These are phyloP conservation scores for Sprattus sprattus DNA, from an alignment of 2,113 vertebrate genomes.

Conservation along the genomic window DNA sequence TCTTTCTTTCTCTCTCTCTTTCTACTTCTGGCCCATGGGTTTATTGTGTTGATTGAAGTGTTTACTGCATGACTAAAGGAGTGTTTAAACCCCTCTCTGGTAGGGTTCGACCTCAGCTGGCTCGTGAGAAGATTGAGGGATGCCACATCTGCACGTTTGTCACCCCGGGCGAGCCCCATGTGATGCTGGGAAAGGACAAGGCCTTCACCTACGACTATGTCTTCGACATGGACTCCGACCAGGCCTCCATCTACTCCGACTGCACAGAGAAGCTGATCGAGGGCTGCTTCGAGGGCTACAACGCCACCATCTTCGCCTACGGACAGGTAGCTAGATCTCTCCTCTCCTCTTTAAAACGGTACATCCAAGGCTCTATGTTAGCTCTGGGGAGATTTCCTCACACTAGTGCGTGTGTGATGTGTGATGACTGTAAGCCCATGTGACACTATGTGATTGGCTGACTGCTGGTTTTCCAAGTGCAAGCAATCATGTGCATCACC, in stretches of 20 bases:
- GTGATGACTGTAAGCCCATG: too few relatives aligned
- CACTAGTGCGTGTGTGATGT: too few relatives aligned
- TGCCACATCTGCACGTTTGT: constrained; percentile 97
- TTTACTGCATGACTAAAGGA: too few relatives aligned
- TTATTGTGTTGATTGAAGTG: too few relatives aligned
- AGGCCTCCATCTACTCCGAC: constrained; percentile 84
- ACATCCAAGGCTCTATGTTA: too few relatives aligned
- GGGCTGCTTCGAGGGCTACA: constrained; percentile 96
- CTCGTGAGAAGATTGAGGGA: constrained; percentile 96
- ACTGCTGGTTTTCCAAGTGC: too few relatives aligned
- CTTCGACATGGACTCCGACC: constrained; percentile 88
- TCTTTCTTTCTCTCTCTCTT: background rate
- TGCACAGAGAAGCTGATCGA: constrained; percentile 94
- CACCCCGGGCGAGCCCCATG: constrained; percentile 91
- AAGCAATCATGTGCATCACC: background rate
- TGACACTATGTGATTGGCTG: too few relatives aligned
- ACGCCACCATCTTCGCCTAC: constrained; percentile 96
- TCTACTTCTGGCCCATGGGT: too few relatives aligned
- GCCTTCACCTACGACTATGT: constrained; percentile 96
- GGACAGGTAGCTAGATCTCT: constrained; percentile 76
- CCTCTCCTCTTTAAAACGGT: too few relatives aligned
- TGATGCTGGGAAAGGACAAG: constrained; percentile 96
- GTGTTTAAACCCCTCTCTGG: constrained; percentile 20
- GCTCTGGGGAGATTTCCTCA: too few relatives aligned
- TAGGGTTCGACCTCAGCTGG: constrained; percentile 94